Conservation (phyloP, 2,113 vertebrate species). For the Tapirus terrestris region DNA sequence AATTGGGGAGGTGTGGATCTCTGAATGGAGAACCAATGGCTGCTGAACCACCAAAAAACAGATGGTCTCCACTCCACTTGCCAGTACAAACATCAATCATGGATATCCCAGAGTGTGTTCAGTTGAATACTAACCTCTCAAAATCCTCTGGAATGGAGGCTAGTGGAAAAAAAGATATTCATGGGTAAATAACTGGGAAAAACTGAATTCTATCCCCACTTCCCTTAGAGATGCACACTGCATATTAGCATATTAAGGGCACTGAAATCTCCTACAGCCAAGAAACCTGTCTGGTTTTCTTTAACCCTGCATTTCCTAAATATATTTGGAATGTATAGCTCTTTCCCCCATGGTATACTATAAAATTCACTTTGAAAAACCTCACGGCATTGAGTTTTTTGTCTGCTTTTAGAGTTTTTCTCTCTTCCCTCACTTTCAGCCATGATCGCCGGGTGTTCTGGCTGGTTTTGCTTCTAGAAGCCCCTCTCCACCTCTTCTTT, state of each 20-base stretch:
- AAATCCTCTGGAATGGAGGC: neutral
- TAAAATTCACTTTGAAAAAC: neutral
- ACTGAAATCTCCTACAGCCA: neutral
- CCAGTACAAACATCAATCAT: neutral
- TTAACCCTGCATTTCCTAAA: neutral
- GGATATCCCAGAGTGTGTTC: neutral
- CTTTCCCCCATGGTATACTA: neutral
- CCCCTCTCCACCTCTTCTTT: neutral
- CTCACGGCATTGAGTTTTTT: neutral
- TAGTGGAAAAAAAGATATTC: neutral
- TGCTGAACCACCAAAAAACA: neutral
- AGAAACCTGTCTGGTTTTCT: neutral
- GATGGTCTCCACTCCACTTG: neutral
- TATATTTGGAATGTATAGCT: neutral
- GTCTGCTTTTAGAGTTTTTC: neutral
- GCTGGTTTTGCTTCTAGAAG: neutral
- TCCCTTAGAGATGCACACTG: neutral
- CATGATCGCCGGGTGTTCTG: neutral
- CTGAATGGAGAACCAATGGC: neutral
- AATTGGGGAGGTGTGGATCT: neutral
- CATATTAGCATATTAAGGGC: neutral
- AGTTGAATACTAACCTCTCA: neutral
- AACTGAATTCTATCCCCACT: neutral
- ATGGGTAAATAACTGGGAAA: neutral
- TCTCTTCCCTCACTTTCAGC: neutral